These are phyloP conservation scores for Oopsacas minuta DNA, from an alignment of 37 sponge, comb jelly and placozoan species.

Conservation along the genomic window DNA sequence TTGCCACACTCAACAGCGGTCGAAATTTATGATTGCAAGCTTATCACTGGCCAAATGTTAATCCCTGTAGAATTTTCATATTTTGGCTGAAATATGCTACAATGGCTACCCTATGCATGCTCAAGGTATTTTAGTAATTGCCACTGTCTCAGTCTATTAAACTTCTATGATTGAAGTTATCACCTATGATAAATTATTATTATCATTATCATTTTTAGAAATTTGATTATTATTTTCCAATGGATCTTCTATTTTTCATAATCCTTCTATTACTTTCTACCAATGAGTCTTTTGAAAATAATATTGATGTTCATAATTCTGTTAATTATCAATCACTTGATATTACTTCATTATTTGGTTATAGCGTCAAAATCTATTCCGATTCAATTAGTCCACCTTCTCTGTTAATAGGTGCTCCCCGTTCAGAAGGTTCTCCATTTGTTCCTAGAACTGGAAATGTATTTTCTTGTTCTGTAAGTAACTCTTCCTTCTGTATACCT, in stretches of 20 bases:
- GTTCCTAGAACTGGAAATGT: background rate
- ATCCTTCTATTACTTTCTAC: background rate
- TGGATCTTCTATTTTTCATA: background rate
- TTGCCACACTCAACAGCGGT: no score
- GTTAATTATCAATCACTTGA: background rate
- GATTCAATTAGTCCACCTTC: background rate
- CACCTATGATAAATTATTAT: no score
- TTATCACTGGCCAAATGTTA: no score
- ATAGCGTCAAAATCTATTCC: background rate
- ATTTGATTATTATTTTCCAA: background rate
- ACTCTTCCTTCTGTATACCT: background rate
- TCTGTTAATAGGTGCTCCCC: background rate
- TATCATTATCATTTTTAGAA: no score
- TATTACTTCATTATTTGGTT: background rate
- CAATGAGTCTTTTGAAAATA: background rate
- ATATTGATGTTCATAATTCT: background rate
- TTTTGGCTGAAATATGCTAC: no score
- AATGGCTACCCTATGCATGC: no score
- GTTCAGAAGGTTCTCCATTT: background rate
- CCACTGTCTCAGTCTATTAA: no score
- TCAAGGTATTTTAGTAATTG: no score
- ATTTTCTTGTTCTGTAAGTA: background rate
- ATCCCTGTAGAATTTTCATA: no score
- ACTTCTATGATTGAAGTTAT: no score
- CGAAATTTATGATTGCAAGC: no score